Evolutionary conservation across 2,797 vertebrate species (phyloP), one percentile per base, ranked within the genome.

Genomic region (Nothura maculosa): DNA sequence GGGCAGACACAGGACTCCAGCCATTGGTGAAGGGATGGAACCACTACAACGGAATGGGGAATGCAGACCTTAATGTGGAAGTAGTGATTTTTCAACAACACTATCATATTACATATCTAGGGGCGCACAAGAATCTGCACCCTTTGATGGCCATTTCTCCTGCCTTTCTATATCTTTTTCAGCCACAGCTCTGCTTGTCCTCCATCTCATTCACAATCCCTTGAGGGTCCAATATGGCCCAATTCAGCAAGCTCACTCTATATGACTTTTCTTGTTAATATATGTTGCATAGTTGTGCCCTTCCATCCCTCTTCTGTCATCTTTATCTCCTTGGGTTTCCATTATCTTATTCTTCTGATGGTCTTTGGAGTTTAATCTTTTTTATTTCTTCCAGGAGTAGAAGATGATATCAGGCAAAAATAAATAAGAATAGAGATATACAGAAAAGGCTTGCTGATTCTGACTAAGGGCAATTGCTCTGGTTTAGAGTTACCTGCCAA

Each of bases 11-110:
- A 32, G 50, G 28, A 54, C 52, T 30, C 28, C 7, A 21, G 28
- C 28, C 38, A 16, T 54, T 16, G 14, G 20, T 17, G 50, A 47
- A 32, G 63, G 55, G 22, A 30, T 48, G 47, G 30, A 55, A 52
- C 27, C 27, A 16, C 50, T 28, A 15, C 27, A 52, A 50, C 54
- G 10, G 5, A 15, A 16, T 0, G 0, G 48, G 20, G 21, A 34
- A 58, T 36, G 42, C 1, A 16, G 7, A n/a, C 10, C 16, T 7
- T 21, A 52, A 3, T 6, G 5, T 1, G 11, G 21, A 7, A 32
- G 32, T 21, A 36, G 14, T 30, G 34, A 52, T 69, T n/a, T 20
- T 20, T 55, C 30, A 55, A 20, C 30, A 55, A 18, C 54, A n/a
- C 54, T n/a, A 30, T 20, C 17, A 30, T 55, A 55, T n/a, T 28